These are phyloP conservation scores for Sceloporus tristichus DNA, from an alignment of 2,113 vertebrate genomes.

Conservation along the genomic window DNA sequence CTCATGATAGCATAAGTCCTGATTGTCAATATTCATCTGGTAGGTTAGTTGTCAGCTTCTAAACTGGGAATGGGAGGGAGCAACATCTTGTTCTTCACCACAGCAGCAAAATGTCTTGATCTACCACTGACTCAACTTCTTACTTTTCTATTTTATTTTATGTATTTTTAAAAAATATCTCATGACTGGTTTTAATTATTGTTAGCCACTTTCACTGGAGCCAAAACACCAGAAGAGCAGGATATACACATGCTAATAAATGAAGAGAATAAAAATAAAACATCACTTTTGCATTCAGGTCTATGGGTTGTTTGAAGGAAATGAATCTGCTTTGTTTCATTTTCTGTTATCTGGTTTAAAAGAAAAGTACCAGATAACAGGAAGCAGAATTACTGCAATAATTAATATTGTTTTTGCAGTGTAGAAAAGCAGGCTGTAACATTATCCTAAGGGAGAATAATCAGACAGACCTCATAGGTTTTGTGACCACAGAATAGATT, in stretches of 20 bases:
- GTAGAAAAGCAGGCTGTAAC: conserved; percentile 31
- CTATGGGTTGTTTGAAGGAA: conserved; percentile 1
- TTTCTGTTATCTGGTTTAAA: conserved; percentile 28
- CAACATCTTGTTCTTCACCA: too few species aligned
- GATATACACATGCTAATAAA: not conserved
- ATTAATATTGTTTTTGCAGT: conserved; percentile 42
- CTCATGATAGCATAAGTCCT: too few species aligned
- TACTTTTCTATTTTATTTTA: not conserved
- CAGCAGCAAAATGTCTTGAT: too few species aligned
- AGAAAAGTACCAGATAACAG: conserved; percentile 53
- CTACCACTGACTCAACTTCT: too few species aligned
- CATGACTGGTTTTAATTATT: not conserved
- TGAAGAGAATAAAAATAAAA: not conserved
- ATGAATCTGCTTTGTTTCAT: conserved; percentile 20
- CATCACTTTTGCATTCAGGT: not conserved
- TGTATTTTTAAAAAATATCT: not conserved
- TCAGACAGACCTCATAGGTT: conserved; percentile 32
- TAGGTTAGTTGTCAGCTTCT: too few species aligned
- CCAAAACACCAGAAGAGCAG: not conserved
- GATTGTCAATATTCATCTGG: too few species aligned
- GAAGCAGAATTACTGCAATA: conserved; percentile 37
- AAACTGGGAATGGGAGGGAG: too few species aligned
- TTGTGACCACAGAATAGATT: conserved; percentile 22
- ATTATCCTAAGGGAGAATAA: conserved; percentile 8
- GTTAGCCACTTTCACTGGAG: not conserved